Evolutionary conservation across 2,797 vertebrate species (phyloP).

Genomic region (Ptychobarbus kaznakovi): DNA sequence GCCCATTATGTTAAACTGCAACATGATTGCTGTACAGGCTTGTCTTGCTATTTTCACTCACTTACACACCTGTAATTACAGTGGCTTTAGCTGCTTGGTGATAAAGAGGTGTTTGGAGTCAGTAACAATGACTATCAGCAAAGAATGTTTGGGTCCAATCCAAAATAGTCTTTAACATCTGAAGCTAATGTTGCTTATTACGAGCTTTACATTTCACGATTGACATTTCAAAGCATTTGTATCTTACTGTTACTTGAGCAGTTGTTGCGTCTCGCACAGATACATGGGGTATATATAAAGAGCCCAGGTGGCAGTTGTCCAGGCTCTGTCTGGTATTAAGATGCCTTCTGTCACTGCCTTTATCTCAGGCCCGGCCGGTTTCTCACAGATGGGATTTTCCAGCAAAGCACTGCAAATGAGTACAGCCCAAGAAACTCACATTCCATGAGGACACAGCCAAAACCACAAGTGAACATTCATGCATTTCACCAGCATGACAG

Average conservation of each 20-base stretch:
- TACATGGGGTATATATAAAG: conserved; percentile 15
- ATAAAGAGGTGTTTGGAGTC: conserved; percentile 28
- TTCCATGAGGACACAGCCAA: conserved; percentile 55
- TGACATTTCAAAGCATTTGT: conserved; percentile 1
- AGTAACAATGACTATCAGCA: neutral
- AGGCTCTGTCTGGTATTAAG: conserved; percentile 56
- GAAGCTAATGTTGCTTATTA: conserved; percentile 21
- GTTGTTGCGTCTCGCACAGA: conserved; percentile 7
- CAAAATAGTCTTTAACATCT: conserved; percentile 20
- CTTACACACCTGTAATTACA: conserved; percentile 39
- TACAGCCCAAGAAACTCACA: conserved; percentile 46
- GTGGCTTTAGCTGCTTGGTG: conserved; percentile 27
- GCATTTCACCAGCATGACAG: conserved; percentile 9
- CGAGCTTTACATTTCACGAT: neutral
- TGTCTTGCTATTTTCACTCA: conserved; percentile 15
- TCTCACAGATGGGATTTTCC: conserved; percentile 57
- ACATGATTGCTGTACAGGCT: conserved; percentile 37
- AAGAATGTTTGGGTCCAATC: conserved; percentile 26
- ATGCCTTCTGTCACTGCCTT: conserved; percentile 54
- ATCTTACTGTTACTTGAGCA: conserved; percentile 34
- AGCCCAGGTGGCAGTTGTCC: conserved; percentile 49
- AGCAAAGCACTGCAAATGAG: conserved; percentile 45
- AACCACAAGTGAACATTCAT: conserved; percentile 22
- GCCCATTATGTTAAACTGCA: conserved; percentile 30
- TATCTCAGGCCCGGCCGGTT: conserved; percentile 49